Base-by-base conservation (phyloP, 1,140 invertebrate genomes). In the Ganaspis sp. region DNA sequence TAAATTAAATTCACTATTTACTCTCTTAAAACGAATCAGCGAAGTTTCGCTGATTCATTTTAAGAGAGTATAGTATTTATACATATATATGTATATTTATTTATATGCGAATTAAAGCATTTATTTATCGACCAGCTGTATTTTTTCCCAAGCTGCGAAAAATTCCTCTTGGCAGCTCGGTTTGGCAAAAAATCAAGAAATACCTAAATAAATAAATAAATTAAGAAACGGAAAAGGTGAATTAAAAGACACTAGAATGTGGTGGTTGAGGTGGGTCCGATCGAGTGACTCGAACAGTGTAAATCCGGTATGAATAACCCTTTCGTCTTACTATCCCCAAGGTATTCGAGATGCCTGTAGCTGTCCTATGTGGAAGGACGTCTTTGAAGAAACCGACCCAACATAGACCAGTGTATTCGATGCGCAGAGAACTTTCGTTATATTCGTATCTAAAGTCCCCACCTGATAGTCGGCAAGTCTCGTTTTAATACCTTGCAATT, bases 261-360 rank as follows among this genome's bases (percentile, higher is more conserved):
- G 82, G 78, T 81, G 82, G 77, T 81, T 75, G 70, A 73, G 76
- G 78, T 75, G 73, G 79, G 75, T 77, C 77, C 71, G 75, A 49
- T 76, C 69, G 69, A 77, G 76, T 72, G 78, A 79, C 73, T 83
- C 82, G 82, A 83, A 77, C 80, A 78, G 82, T 81, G 78, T 83
- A 81, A 83, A 80, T 78, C 80, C 79, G 74, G 78, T 49, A 53
- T 19, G 77, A 75, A 75, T 82, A 84, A 82, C 78, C 74, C 82
- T 80, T 81, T 85, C 73, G 85, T 79, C 72, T 79, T 79, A 81
- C 81, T 87, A 87, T 84, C 81, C 78, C 78, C 77, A 81, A 88
- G 88, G 89, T 90, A 90, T 89, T 89, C 88, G 83, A 90, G 86
- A 90, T 84, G 85, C 88, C 89, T 90, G 88, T 90, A 90, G 85